Conservation (phyloP, 2,797 vertebrate genomes). For the Fistularia tabacaria region DNA sequence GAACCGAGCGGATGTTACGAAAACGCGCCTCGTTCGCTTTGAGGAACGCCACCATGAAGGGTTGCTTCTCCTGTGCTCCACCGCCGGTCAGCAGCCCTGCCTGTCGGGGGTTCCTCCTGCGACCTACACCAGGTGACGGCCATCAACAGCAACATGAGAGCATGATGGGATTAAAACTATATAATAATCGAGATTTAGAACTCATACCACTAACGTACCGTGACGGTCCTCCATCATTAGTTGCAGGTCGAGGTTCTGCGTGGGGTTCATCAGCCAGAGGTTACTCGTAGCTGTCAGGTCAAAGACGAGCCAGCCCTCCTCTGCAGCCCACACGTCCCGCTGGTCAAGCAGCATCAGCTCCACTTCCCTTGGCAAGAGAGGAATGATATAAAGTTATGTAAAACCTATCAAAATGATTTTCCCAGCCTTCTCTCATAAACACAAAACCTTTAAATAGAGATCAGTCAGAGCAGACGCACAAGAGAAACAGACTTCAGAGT, state of each 20-base stretch:
- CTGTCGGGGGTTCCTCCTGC: slow-evolving; percentile 81
- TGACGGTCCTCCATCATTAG: slow-evolving; percentile 82
- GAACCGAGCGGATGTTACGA: slow-evolving; percentile 83
- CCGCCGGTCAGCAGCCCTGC: slow-evolving; percentile 82
- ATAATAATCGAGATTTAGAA: not conserved
- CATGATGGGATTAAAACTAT: not conserved
- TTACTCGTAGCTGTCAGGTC: slow-evolving; percentile 91
- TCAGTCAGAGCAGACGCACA: too few relatives aligned
- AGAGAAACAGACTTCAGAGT: too few relatives aligned
- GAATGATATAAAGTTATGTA: not conserved
- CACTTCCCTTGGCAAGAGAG: slow-evolving; percentile 74
- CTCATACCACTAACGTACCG: slow-evolving; percentile 72
- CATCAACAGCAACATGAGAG: not conserved
- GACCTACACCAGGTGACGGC: slow-evolving; percentile 74
- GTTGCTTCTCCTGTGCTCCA: slow-evolving; percentile 88
- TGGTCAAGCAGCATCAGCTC: slow-evolving; percentile 88
- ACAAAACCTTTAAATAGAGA: too few relatives aligned
- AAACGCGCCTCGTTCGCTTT: slow-evolving; percentile 90
- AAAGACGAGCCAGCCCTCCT: slow-evolving; percentile 95
- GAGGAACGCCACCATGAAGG: slow-evolving; percentile 95
- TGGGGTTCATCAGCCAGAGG: slow-evolving; percentile 88
- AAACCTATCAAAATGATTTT: too few relatives aligned
- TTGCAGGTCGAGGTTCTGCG: slow-evolving; percentile 89
- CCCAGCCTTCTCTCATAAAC: too few relatives aligned
- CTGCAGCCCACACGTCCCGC: slow-evolving; percentile 85